Percentiles rank a stretch among this genome's conserved stretches.
phyloP scores from a whole-genome alignment of 2,888 invertebrate species.

The Hybos culiciformis region DNA sequence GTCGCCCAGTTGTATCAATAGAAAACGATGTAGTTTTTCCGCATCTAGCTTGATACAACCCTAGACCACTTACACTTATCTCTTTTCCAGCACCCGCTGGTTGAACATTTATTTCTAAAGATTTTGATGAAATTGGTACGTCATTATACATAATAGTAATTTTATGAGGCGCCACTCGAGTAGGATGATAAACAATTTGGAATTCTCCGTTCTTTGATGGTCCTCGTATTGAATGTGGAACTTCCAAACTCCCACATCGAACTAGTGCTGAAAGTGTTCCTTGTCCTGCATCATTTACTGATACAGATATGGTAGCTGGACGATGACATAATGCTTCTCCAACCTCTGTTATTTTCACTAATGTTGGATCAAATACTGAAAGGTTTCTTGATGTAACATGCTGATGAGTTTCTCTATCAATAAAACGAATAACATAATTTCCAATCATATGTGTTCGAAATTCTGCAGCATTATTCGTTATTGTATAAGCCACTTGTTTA shows the following conservation, averaged over 20 bases:
- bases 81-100: conserved; percentile 58
- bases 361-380: conserved; percentile 66
- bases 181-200: conserved; percentile 79
- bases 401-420: conserved; percentile 45
- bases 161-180: conserved; percentile 73
- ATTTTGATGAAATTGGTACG: conserved; percentile 48
- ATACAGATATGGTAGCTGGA: conserved; percentile 66
- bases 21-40: conserved; percentile 74
- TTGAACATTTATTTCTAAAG: conserved; percentile 42
- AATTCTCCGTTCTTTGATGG: conserved; percentile 56
- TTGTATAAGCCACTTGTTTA: conserved; percentile 46
- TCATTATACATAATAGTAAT: conserved; percentile 78
- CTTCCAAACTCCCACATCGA: conserved; percentile 65
- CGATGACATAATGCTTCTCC: conserved; percentile 68
- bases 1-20: conserved; percentile 73
- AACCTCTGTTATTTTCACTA: conserved; percentile 57
- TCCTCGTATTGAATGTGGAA: conserved; percentile 68
- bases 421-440: conserved; percentile 53
- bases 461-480: conserved; percentile 50
- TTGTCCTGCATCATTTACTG: conserved; percentile 67
- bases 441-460: conserved; percentile 67
- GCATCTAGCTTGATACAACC: conserved; percentile 72
- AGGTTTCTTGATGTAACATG: conserved; percentile 50
- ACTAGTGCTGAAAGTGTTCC: conserved; percentile 71
- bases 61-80: conserved; percentile 58